These are phyloP conservation scores for Sarcophaga carnaria DNA, from an alignment of 2,888 invertebrate species.

Conservation along the genomic window DNA sequence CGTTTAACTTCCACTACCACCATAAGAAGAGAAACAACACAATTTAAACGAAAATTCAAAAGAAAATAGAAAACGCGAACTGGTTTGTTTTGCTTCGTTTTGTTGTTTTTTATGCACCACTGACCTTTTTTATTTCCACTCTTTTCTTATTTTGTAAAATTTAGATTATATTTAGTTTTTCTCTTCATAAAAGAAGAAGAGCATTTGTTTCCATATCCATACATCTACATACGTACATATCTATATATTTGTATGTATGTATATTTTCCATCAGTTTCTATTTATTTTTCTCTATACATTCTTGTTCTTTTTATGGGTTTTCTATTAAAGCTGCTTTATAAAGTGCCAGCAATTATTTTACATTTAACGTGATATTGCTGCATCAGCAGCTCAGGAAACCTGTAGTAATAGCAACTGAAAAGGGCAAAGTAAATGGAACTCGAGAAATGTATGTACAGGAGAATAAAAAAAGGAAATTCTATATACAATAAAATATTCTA, in stretches of 20 bases:
- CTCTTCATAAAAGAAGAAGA: slow-evolving; percentile 14
- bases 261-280: not conserved
- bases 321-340: slow-evolving; percentile 54
- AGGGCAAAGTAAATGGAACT: no score
- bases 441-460: no score
- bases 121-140: slow-evolving; percentile 7
- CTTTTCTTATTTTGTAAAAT: slow-evolving; percentile 16
- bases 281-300: not conserved
- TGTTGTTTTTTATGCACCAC: no score
- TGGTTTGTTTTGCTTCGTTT: no score
- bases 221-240: no score
- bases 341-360: slow-evolving; percentile 64
- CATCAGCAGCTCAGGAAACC: slow-evolving; percentile 23
- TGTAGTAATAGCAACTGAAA: not conserved
- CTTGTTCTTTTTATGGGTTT: slow-evolving; percentile 37
- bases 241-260: no score
- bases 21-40: not conserved
- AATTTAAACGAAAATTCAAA: not conserved
- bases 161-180: slow-evolving; percentile 10
- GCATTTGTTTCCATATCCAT: no score
- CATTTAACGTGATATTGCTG: slow-evolving; percentile 58
- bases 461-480: slow-evolving; percentile 4
- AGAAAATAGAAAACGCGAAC: no score
- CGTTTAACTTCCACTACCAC: no score
- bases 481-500: not conserved